Evolutionary conservation across 1,140 invertebrate genomes (phyloP).

Genomic region (Anastrepha obliqua): DNA sequence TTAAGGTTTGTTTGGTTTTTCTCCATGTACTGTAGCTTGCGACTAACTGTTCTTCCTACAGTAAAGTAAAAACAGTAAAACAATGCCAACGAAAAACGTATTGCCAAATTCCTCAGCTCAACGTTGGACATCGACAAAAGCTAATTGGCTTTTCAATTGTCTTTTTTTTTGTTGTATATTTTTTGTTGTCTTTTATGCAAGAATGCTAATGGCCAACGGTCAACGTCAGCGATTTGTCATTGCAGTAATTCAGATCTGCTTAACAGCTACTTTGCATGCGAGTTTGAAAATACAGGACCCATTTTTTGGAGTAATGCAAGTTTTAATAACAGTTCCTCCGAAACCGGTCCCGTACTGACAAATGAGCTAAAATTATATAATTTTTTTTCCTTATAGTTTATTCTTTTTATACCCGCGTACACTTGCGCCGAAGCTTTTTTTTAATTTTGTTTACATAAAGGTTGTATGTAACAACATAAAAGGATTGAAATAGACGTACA

Average conservation of each 20-base stretch:
- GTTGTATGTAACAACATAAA: too few species aligned
- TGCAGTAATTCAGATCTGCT: conserved; percentile 58
- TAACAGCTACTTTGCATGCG: neutral
- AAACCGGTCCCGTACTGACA: too few species aligned
- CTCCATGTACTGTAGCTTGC: neutral
- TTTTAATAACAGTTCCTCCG: too few species aligned
- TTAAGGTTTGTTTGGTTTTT: neutral
- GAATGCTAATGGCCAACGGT: conserved; percentile 38
- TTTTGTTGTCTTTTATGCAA: neutral
- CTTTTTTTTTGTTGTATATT: neutral
- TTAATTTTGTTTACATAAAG: too few species aligned
- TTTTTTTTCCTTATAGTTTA: too few species aligned
- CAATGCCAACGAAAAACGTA: neutral
- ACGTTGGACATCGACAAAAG: neutral
- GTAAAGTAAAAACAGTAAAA: neutral
- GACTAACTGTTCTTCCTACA: conserved; percentile 20
- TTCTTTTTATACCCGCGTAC: too few species aligned
- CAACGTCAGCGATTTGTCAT: conserved; percentile 40
- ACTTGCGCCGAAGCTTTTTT: too few species aligned
- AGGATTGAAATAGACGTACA: too few species aligned
- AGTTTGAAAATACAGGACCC: neutral
- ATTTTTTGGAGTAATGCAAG: too few species aligned
- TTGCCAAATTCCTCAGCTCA: neutral
- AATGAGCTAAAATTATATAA: too few species aligned
- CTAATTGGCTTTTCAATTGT: conserved; percentile 33